phyloP scores from a whole-genome alignment of 2,797 vertebrate genomes.

The Trachurus trachurus region DNA sequence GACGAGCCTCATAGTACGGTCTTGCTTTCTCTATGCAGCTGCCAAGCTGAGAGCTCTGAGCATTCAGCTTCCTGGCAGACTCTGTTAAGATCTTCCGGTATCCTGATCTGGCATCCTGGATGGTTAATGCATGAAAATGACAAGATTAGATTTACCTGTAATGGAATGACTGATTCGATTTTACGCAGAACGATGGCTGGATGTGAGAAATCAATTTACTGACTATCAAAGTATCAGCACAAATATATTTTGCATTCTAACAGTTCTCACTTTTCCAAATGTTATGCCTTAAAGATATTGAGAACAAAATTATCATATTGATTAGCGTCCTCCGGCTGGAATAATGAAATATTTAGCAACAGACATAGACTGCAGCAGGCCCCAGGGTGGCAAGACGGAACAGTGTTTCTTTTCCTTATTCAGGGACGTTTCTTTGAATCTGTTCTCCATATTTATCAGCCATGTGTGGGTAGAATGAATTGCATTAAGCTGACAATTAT shows the following conservation, averaged over 20 bases:
- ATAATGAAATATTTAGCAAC: constrained; percentile 49
- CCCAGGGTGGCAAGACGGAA: neutral
- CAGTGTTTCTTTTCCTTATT: no score
- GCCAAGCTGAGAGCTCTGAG: constrained; percentile 93
- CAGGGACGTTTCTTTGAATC: neutral
- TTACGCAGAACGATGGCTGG: constrained; percentile 6
- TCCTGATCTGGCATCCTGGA: constrained; percentile 92
- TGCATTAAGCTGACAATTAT: neutral
- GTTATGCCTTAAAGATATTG: constrained; percentile 1
- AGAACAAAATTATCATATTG: constrained; percentile 48
- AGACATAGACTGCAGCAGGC: constrained; percentile 11
- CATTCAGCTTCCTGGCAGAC: constrained; percentile 92
- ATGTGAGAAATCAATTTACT: constrained; percentile 10
- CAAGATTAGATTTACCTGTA: constrained; percentile 56
- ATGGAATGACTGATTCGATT: constrained; percentile 42
- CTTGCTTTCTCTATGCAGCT: constrained; percentile 94
- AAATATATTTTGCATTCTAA: constrained; percentile 22
- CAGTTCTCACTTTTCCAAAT: constrained; percentile 11
- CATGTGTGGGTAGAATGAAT: neutral
- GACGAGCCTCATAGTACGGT: constrained; percentile 94
- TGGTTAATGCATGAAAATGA: constrained; percentile 36
- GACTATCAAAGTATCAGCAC: neutral
- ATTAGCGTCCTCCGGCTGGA: constrained; percentile 23
- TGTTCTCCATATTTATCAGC: constrained; percentile 11
- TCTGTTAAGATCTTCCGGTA: constrained; percentile 95